Evolutionary conservation across 2,888 invertebrate genomes (phyloP).

Genomic region (Cremastinae sp.): DNA sequence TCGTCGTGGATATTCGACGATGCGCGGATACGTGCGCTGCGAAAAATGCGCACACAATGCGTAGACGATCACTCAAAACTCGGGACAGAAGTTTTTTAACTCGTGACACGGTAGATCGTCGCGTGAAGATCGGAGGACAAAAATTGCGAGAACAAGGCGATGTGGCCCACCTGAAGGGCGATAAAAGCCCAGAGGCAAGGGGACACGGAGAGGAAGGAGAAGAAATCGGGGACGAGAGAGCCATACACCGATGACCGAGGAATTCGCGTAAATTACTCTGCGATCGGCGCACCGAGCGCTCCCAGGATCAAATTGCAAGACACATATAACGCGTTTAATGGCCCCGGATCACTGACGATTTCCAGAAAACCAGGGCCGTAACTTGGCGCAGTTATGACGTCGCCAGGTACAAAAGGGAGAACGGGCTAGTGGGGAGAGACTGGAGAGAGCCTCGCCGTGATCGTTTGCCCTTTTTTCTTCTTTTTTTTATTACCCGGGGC

Average conservation of each 20-base stretch:
- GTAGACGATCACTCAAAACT: background rate
- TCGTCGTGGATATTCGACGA: no score
- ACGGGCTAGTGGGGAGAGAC: slow-evolving; percentile 1
- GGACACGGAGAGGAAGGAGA: background rate
- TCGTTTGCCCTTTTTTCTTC: slow-evolving; percentile 14
- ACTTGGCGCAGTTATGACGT: slow-evolving; percentile 39
- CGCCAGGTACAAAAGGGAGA: background rate
- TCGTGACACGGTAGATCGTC: background rate
- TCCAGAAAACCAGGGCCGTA: slow-evolving; percentile 77
- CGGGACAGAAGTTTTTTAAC: slow-evolving; percentile 2
- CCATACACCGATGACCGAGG: slow-evolving; percentile 66
- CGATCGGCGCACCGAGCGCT: slow-evolving; percentile 71
- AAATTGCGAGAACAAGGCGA: slow-evolving; percentile 31
- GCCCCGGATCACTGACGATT: slow-evolving; percentile 75
- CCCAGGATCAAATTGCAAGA: slow-evolving; percentile 76
- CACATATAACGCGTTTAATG: slow-evolving; percentile 78
- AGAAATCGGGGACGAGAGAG: slow-evolving; percentile 30
- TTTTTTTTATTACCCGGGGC: background rate
- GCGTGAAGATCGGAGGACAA: slow-evolving; percentile 26
- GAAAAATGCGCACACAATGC: background rate
- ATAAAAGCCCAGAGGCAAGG: slow-evolving; percentile 3
- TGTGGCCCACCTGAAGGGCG: slow-evolving; percentile 67
- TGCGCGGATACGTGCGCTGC: background rate
- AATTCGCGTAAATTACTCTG: slow-evolving; percentile 76
- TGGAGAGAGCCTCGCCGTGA: slow-evolving; percentile 13